phyloP scores from a whole-genome alignment of 2,888 invertebrate species.

The Adelognathus sp. region DNA sequence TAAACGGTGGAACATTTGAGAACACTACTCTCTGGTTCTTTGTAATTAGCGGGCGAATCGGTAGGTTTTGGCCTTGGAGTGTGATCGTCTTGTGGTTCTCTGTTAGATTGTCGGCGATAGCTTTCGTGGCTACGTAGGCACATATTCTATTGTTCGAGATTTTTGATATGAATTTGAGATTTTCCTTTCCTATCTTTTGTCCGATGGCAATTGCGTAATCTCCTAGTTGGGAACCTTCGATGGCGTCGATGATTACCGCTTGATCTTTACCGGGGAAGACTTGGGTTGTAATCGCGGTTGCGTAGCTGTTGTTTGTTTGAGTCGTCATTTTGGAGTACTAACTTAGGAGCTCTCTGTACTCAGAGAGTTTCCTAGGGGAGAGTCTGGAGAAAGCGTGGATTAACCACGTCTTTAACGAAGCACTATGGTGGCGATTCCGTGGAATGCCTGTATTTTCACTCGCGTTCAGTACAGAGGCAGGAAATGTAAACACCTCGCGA shows the following conservation, averaged over 20 bases:
- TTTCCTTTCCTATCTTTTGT: not conserved
- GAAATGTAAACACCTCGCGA: not conserved
- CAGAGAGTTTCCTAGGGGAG: not conserved
- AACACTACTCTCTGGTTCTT: conserved; percentile 17
- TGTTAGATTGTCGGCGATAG: conserved; percentile 13
- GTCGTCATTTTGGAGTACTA: not conserved
- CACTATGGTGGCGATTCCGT: not conserved
- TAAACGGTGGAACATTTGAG: conserved; percentile 14
- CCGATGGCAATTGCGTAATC: conserved; percentile 33
- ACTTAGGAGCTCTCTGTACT: not conserved
- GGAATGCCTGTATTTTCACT: not conserved
- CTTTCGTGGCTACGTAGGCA: conserved; percentile 10
- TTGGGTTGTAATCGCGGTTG: not conserved
- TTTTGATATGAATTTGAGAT: conserved; percentile 14
- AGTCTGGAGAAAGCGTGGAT: not conserved
- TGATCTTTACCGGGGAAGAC: conserved; percentile 26
- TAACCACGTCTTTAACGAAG: not conserved
- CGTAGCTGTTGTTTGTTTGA: not conserved
- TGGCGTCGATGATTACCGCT: conserved; percentile 11
- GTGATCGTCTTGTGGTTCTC: conserved; percentile 46
- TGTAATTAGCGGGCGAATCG: conserved; percentile 59
- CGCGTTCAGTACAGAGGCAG: not conserved
- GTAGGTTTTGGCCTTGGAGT: conserved; percentile 29
- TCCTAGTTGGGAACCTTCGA: not conserved
- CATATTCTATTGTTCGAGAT: conserved; percentile 26